Evolutionary conservation across 2,888 invertebrate species (phyloP), one percentile per base, ranked within the genome.

Genomic region (Drosophila maculinotata): DNA sequence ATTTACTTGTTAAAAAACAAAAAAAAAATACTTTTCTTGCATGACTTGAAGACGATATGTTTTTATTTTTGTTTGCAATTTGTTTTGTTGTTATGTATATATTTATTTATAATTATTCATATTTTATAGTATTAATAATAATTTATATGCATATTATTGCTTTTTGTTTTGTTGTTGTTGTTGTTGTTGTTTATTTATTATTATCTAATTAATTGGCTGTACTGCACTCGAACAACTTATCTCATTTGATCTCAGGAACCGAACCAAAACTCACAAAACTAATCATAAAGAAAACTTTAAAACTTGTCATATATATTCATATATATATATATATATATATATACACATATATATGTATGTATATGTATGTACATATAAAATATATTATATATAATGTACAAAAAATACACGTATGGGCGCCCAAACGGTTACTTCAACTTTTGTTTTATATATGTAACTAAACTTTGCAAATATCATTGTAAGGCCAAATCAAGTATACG

Each of bases 11-110:
- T 80, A 81, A 83, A 80, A 78, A 79, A 66, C 60, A 76, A 76
- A 57, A 45, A 72, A 72, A 65, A 71, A 59, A 64, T 52, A 49
- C 35, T 33, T 39, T 71, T 63, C 67, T 84, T 67, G 82, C 82
- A 82, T 82, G 85, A 85, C 80, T 79, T 80, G 80, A 83, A 83
- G 82, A 86, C 86, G 81, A 82, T 82, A 82, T 82, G 86, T 83
- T 83, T 85, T 82, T 71, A 62, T 71, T 82, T 68, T 76, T 79
- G 56, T 64, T 78, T 79, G 63, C 58, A 59, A 51, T 57, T 57
- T 44, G 28, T 28, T 49, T 53, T 53, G 10, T 42, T 20, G 33
- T 52, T 52, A 36, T 35, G 23, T 57, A 25, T 70, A 36, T 71
- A 68, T 57, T 52, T 70, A 48, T 48, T 51, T 56, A 56, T 62